phyloP scores from a whole-genome alignment of 2,888 invertebrate species.

The Tryphoninae sp. region DNA sequence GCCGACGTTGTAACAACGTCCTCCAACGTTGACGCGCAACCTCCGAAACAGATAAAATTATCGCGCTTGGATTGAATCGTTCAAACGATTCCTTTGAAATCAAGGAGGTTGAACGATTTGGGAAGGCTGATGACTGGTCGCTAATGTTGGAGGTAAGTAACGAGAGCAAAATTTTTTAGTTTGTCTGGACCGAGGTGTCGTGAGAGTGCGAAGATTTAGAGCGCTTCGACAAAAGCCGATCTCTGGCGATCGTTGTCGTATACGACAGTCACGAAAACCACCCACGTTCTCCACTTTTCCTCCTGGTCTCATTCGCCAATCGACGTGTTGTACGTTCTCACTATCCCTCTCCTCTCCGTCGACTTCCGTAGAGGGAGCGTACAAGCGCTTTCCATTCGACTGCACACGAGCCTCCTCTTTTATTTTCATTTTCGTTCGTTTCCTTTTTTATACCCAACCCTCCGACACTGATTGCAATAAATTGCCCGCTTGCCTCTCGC shows the following conservation, averaged over 20 bases:
- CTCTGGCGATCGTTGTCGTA: slow-evolving; percentile 53
- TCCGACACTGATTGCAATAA: slow-evolving; percentile 76
- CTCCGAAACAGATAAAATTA: slow-evolving; percentile 10
- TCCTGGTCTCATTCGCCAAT: slow-evolving; percentile 51
- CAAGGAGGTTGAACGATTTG: background rate
- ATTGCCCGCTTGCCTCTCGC: slow-evolving; percentile 73
- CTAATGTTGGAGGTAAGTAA: background rate
- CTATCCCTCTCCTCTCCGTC: slow-evolving; percentile 45
- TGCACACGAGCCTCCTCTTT: slow-evolving; percentile 37
- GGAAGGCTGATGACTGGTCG: background rate
- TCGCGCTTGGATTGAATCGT: slow-evolving; percentile 3
- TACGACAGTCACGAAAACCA: slow-evolving; percentile 56
- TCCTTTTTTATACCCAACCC: slow-evolving; percentile 61
- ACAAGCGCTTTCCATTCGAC: slow-evolving; percentile 51
- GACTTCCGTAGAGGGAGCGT: slow-evolving; percentile 32
- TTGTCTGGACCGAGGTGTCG: background rate
- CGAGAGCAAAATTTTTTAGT: background rate
- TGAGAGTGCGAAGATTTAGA: background rate
- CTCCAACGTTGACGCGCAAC: slow-evolving; percentile 13
- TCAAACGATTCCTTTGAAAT: background rate
- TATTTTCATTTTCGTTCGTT: slow-evolving; percentile 57
- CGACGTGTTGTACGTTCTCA: slow-evolving; percentile 50
- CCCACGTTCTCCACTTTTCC: slow-evolving; percentile 60
- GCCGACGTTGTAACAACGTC: slow-evolving; percentile 14
- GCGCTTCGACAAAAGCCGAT: slow-evolving; percentile 13